Percentiles rank a stretch among this genome's conserved stretches.
phyloP scores from a whole-genome alignment of 2,797 vertebrate species.

The Lateolabrax maculatus region DNA sequence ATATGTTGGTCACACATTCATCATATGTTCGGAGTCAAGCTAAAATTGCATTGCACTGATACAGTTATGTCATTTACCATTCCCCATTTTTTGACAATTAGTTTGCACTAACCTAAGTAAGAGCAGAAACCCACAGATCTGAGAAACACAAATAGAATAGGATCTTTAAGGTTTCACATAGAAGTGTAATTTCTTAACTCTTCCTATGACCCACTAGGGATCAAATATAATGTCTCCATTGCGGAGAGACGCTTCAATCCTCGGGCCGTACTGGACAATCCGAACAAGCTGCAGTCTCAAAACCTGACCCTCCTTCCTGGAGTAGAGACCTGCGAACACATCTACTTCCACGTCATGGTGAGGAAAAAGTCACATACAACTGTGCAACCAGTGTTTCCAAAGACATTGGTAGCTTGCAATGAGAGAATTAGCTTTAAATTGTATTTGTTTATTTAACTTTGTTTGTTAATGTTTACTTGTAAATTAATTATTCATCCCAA shows the following conservation, averaged over 20 bases:
- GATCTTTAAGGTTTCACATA: background rate
- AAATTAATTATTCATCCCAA: background rate
- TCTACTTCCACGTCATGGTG: conserved; percentile 96
- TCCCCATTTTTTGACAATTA: conserved; percentile 18
- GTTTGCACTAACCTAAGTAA: background rate
- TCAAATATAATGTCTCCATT: conserved; percentile 90
- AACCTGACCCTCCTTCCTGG: conserved; percentile 83
- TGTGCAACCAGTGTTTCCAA: background rate
- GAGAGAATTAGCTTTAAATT: background rate
- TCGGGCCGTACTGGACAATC: conserved; percentile 91
- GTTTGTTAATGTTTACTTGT: background rate
- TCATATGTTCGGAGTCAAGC: conserved; percentile 42
- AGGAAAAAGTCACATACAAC: conserved; percentile 58
- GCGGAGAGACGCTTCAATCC: conserved; percentile 94
- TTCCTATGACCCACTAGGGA: conserved; percentile 62
- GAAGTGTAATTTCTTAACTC: background rate
- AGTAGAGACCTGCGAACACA: conserved; percentile 87
- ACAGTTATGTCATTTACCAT: conserved; percentile 53
- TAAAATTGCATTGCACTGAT: conserved; percentile 25
- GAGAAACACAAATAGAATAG: background rate
- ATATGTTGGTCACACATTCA: conserved; percentile 56
- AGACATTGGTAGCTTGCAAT: background rate
- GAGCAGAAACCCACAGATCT: conserved; percentile 8
- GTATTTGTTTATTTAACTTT: background rate
- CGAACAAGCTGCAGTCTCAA: conserved; percentile 82